Evolutionary conservation across 2,888 invertebrate genomes (phyloP).

Genomic region (Sphaerophoria taeniata): DNA sequence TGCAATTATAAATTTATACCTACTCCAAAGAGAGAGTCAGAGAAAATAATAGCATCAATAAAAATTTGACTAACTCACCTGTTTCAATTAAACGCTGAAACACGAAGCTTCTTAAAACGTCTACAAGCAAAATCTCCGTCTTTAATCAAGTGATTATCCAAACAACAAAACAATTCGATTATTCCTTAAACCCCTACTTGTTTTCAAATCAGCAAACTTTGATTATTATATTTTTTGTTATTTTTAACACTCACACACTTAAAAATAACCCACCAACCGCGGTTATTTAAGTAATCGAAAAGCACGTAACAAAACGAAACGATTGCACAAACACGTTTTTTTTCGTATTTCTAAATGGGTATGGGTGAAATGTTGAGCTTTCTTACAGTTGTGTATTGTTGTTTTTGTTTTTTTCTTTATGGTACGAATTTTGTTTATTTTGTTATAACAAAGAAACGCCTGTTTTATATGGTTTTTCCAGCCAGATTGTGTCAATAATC

Average conservation of each 20-base stretch:
- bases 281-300: not conserved
- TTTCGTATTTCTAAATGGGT: slow-evolving; percentile 15
- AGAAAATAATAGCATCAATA: too few species aligned
- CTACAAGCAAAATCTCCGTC: too few species aligned
- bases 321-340: slow-evolving; percentile 26
- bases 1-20: too few species aligned
- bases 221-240: not conserved
- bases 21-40: too few species aligned
- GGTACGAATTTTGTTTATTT: slow-evolving; percentile 10
- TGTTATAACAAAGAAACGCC: slow-evolving; percentile 14
- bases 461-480: slow-evolving; percentile 1
- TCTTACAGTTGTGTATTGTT: not conserved
- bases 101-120: too few species aligned
- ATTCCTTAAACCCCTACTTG: too few species aligned
- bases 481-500: slow-evolving; percentile 13
- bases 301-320: slow-evolving; percentile 14
- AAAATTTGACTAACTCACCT: too few species aligned
- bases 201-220: not conserved
- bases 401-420: slow-evolving; percentile 5
- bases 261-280: not conserved
- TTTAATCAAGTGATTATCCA: too few species aligned
- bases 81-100: too few species aligned
- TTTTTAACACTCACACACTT: slow-evolving; percentile 33
- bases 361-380: slow-evolving; percentile 42
- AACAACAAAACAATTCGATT: too few species aligned